phyloP scores from a whole-genome alignment of 2,797 vertebrate species.

The Parauchenoglanis punctatus region DNA sequence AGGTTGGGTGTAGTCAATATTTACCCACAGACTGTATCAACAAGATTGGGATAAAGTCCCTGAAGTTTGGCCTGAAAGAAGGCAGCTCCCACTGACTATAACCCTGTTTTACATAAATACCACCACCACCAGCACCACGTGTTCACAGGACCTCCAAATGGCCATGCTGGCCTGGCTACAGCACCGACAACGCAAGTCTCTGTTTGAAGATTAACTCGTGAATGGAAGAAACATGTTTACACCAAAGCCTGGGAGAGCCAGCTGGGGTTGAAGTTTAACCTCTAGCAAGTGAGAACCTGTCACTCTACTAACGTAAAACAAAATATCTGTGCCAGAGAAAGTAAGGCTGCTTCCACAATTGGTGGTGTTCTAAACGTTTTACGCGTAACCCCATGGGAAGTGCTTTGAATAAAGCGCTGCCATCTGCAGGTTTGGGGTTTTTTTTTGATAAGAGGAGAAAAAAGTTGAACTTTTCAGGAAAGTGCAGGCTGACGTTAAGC shows the following conservation, averaged over 20 bases:
- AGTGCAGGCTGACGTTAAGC: not conserved
- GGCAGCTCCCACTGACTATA: not conserved
- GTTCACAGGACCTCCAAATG: slow-evolving; percentile 11
- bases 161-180: not conserved
- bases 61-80: slow-evolving; percentile 9
- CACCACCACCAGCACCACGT: not conserved
- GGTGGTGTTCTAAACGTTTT: not conserved
- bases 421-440: not conserved
- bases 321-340: not conserved
- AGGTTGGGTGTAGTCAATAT: slow-evolving; percentile 34
- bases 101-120: not conserved
- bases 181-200: not conserved
- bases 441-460: not conserved
- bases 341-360: not conserved
- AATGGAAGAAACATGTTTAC: slow-evolving; percentile 27
- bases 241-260: slow-evolving; percentile 28
- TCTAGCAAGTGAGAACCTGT: slow-evolving; percentile 34
- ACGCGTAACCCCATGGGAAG: not conserved
- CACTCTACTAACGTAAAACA: not conserved
- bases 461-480: not conserved
- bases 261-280: slow-evolving; percentile 43
- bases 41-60: slow-evolving; percentile 22
- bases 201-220: slow-evolving; percentile 38
- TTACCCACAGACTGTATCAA: slow-evolving; percentile 29
- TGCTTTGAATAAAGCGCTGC: not conserved